A percentile compares a stretch with the other conserved stretches of the same genome.
Conservation (phyloP, 2,113 vertebrate species). For the Amblyornis subalaris region DNA sequence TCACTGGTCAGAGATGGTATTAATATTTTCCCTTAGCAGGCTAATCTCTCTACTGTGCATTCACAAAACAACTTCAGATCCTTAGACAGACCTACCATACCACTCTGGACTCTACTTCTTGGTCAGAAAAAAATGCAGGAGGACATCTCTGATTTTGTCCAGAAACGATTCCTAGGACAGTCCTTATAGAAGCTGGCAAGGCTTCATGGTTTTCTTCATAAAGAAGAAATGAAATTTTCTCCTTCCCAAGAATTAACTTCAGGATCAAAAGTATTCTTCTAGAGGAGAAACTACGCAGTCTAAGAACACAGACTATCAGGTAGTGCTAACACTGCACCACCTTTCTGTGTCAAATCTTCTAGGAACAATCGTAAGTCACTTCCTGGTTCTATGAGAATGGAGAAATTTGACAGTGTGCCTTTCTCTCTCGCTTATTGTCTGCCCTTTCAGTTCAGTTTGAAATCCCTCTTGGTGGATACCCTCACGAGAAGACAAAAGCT, state of each 20-base stretch:
- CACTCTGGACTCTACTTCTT: neutral
- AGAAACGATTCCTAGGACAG: neutral
- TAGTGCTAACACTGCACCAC: neutral
- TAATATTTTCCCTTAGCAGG: neutral
- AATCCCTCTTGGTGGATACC: neutral
- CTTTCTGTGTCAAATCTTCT: neutral
- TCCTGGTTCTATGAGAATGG: neutral
- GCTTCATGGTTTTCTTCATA: neutral
- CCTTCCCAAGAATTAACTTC: neutral
- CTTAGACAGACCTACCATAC: neutral
- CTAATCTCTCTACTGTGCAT: neutral
- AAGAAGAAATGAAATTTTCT: neutral
- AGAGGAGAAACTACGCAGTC: neutral
- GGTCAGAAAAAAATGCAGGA: neutral
- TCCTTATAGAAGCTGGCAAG: neutral
- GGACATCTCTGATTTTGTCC: neutral
- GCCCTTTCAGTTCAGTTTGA: neutral
- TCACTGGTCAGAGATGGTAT: neutral
- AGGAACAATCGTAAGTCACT: rapidly evolving
- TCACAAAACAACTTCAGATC: neutral
- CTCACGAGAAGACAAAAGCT: rapidly evolving
- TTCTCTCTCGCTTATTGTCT: neutral
- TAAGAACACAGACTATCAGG: neutral
- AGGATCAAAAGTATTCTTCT: neutral
- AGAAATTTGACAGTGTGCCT: neutral